Evolutionary conservation across 2,113 vertebrate species (phyloP), one percentile per base, ranked within the genome.

Genomic region (Malurus cyaneus): DNA sequence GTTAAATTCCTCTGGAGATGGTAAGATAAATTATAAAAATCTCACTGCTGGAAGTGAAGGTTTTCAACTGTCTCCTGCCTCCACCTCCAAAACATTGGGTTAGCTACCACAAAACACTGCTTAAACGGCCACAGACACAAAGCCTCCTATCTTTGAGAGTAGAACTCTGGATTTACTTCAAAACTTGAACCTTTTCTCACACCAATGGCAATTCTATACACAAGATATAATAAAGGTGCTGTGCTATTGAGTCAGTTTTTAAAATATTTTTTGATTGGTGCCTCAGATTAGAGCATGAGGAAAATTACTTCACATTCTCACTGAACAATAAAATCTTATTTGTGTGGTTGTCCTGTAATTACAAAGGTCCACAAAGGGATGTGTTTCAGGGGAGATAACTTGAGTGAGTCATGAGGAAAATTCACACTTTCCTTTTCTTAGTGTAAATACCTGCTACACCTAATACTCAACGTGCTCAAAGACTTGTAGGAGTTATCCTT

Each of bases 201-300:
- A 53, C 50, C 25, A 19, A 5, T 41, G 46, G 50, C 67, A 83
- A 64, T 83, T 82, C 84, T 84, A 18, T 34, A 41, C 18, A 8
- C 14, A 21, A 8, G 16, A 2, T 41, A 16, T 41, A 67, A 74
- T 57, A 56, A 86, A 84, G n/a, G 39, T 47, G 62, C 24, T 74
- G 78, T 59, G 19, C 69, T 8, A 1, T 6, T 74, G 56, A 82
- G 60, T 25, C 41, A 73, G 16, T 32, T 57, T 89, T 92, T 93
- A 39, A 81, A 70, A 32, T 88, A 64, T 72, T 88, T 97, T 97
- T 88, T 86, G 88, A 92, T 69, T 59, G 32, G 52, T 94, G 46
- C 57, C 72, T 87, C 47, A 78, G 71, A 89, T 93, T 91, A 77
- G 25, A 79, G n/a, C 2, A 3, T 53, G 21, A 81, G n/a, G 36